These are phyloP conservation scores for Idaea aversata DNA, from an alignment of 2,888 invertebrate species.

Conservation along the genomic window DNA sequence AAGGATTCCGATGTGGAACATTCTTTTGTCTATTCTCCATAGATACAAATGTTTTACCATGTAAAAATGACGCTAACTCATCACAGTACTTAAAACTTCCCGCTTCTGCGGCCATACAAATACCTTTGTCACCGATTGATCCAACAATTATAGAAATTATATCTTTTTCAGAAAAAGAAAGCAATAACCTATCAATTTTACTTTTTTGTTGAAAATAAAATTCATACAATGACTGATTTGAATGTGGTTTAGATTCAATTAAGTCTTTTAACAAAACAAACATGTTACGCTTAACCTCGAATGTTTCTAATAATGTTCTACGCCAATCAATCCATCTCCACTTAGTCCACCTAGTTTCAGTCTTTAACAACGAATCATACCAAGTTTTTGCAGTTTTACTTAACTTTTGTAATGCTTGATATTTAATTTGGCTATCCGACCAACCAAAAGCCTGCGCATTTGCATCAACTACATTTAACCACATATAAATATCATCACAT, in stretches of 20 bases:
- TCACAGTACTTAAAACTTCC: neutral
- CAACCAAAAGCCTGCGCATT: constrained; percentile 20
- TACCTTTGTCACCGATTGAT: constrained; percentile 5
- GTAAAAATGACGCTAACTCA: neutral
- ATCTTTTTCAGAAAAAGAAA: constrained; percentile 5
- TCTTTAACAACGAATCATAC: constrained; percentile 14
- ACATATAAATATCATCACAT: constrained; percentile 16
- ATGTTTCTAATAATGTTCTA: too few species aligned
- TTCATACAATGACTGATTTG: constrained; percentile 5
- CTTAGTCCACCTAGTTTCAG: too few species aligned
- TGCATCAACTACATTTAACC: constrained; percentile 19
- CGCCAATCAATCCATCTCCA: too few species aligned
- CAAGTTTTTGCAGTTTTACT: constrained; percentile 16
- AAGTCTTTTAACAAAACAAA: too few species aligned
- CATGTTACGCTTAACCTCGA: too few species aligned
- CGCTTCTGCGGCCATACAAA: neutral
- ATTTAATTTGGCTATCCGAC: constrained; percentile 15
- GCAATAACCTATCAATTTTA: neutral
- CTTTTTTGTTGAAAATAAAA: constrained; percentile 8
- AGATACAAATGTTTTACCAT: neutral
- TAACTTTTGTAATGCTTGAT: constrained; percentile 21
- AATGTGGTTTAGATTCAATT: neutral
- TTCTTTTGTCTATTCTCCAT: neutral
- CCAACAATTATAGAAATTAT: constrained; percentile 7
- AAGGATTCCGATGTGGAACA: neutral